phyloP scores from a whole-genome alignment of 2,797 vertebrate genomes.

The Crax fasciolata region DNA sequence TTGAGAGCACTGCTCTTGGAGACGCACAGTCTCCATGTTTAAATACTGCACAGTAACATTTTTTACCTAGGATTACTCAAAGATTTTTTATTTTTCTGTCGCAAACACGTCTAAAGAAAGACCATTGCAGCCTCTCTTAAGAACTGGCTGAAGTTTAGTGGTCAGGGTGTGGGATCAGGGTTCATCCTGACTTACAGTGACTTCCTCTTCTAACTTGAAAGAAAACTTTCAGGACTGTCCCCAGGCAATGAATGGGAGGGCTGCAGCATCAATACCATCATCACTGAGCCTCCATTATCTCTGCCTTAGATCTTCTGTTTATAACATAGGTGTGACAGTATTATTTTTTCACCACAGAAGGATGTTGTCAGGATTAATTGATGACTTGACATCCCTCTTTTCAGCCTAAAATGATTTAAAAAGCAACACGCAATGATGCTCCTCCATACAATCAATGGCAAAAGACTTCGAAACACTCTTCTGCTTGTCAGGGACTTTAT shows the following conservation, averaged over 20 bases:
- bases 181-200: neutral
- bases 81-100: neutral
- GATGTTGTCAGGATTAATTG: slow-evolving; percentile 71
- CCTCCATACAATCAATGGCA: neutral
- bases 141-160: neutral
- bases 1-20: neutral
- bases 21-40: neutral
- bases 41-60: neutral
- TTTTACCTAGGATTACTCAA: neutral
- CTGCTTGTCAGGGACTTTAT: neutral
- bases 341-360: slow-evolving; percentile 71
- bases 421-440: neutral
- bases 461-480: neutral
- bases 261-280: neutral
- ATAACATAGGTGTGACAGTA: slow-evolving; percentile 45
- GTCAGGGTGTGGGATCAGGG: neutral
- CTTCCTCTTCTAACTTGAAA: neutral
- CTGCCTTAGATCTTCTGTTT: slow-evolving; percentile 19
- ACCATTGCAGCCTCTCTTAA: neutral
- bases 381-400: slow-evolving; percentile 61
- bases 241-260: neutral
- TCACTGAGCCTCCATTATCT: neutral
- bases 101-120: neutral
- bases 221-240: neutral
- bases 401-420: neutral